Conservation (phyloP, 2,888 invertebrate species). For the Boloria selene region DNA sequence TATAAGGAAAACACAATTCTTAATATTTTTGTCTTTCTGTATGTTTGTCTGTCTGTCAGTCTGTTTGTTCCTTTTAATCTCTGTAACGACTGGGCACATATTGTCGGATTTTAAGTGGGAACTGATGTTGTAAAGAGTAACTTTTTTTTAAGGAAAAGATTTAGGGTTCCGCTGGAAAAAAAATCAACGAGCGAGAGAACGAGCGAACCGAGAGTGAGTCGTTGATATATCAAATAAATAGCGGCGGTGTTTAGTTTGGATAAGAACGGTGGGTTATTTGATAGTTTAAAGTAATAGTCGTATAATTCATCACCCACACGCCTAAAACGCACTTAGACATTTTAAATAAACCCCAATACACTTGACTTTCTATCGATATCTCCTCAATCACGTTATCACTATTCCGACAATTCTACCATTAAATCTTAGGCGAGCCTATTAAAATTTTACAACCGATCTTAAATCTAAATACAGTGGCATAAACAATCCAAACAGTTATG, state of each 20-base stretch:
- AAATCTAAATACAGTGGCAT: constrained; percentile 54
- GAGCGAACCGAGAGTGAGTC: no score
- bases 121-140: no score
- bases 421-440: constrained; percentile 45
- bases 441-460: constrained; percentile 49
- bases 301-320: constrained; percentile 22
- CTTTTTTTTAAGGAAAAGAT: no score
- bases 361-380: constrained; percentile 37
- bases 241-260: constrained; percentile 6
- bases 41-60: no score
- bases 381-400: constrained; percentile 35
- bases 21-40: no score
- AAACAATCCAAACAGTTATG: constrained; percentile 56
- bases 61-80: no score
- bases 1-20: no score
- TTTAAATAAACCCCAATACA: constrained; percentile 26
- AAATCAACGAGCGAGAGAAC: no score
- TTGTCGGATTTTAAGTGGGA: no score
- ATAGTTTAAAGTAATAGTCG: constrained; percentile 8
- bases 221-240: no score
- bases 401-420: constrained; percentile 39
- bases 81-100: no score
- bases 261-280: constrained; percentile 14
- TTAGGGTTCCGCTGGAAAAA: no score
- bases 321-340: not conserved